Base-by-base conservation (phyloP, 30 jellyfish, hydroid and myxozoan species). In the Hydra vulgaris region DNA sequence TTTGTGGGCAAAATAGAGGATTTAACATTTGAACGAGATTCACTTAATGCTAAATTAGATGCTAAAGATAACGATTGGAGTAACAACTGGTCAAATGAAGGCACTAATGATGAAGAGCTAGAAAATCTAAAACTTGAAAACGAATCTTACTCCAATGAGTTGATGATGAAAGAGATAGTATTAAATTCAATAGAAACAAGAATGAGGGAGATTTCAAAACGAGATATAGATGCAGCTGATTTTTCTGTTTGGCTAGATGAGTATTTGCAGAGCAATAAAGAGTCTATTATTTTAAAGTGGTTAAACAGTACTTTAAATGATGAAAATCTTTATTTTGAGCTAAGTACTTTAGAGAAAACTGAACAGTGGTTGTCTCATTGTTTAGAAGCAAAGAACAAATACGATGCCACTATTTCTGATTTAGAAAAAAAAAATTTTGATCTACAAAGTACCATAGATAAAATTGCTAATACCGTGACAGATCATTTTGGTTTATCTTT, bases 91-190 rank as follows among this genome's bases (percentile, higher is more conserved):
- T 22, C 23, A 18, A 24, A 72, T 52, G 72, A 66, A 15, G 66
- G 70, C 26, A 0, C 1, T 4, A 74, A 80, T 70, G 84, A 27
- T 19, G 84, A 73, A 27, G 87, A 66, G 27, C 1, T 78, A 3
- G 68, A 78, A 17, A 66, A 78, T 7, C 25, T 61, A 8, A 67
- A 70, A 53, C 25, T 24, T 8, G 84, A 80, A 68, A 80, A 80
- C 25, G 87, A 80, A 21, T 80, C 87, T 25, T 70, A 61, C 22
- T 66, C 83, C 71, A 80, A 80, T 80, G 87, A 80, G 83, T 70
- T 80, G 26, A 66, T 70, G 84, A 80, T 80, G 87, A 80, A 80
- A 70, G 87, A 80, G 54, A 80, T 80, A 27, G 70, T 80, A 66
- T 27, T 80, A 27, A 80, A 26, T 26, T 80, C 87, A 18, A 80